Conservation (phyloP, 2,888 invertebrate species). For the Sthenelais limicola region DNA sequence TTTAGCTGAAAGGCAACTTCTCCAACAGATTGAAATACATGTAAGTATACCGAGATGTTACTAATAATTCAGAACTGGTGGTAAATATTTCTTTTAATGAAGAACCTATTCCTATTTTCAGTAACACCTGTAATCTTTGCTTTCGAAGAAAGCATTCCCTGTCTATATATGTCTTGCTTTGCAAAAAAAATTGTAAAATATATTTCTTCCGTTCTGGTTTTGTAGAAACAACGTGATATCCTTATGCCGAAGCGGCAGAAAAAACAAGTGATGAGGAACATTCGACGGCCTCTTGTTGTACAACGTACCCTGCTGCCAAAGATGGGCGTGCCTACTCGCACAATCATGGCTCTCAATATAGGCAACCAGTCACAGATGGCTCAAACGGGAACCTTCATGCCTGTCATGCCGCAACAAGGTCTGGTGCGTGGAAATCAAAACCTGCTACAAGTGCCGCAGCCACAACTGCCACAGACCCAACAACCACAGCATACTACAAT, state of each 20-base stretch:
- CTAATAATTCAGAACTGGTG: too few species aligned
- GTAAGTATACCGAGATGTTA: too few species aligned
- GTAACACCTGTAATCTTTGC: too few species aligned
- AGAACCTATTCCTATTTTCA: neutral
- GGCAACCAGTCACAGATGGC: slow-evolving; percentile 34
- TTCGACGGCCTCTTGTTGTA: slow-evolving; percentile 53
- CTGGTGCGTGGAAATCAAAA: too few species aligned
- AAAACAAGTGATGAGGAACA: slow-evolving; percentile 24
- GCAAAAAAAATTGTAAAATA: neutral
- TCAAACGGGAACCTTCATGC: slow-evolving; percentile 42
- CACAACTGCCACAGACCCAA: too few species aligned
- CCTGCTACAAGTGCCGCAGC: neutral
- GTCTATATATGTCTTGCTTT: too few species aligned
- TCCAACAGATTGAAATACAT: slow-evolving; percentile 30
- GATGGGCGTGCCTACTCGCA: slow-evolving; percentile 47
- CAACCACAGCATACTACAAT: too few species aligned
- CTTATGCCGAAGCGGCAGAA: slow-evolving; percentile 13
- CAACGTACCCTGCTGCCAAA: slow-evolving; percentile 67
- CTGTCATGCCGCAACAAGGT: slow-evolving; percentile 30
- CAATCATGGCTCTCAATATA: slow-evolving; percentile 47
- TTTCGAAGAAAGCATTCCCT: too few species aligned
- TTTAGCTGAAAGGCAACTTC: slow-evolving; percentile 19
- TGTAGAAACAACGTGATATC: slow-evolving; percentile 28
- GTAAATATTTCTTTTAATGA: too few species aligned
- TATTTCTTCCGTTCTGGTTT: neutral